Conservation (phyloP, 2,888 invertebrate species). For the Sthenelais limicola region DNA sequence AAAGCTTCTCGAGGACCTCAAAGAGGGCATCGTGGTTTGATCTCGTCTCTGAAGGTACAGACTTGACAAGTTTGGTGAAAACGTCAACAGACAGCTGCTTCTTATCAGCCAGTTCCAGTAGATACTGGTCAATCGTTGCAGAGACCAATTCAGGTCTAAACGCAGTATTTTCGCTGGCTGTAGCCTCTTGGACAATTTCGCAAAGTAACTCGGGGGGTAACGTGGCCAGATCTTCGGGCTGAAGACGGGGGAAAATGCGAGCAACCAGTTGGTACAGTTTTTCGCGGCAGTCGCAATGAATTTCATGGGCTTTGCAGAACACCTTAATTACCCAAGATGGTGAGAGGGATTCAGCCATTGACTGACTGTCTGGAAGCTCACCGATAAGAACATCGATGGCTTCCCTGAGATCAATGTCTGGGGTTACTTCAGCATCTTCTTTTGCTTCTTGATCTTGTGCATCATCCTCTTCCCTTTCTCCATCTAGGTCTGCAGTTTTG, state of each 20-base stretch:
- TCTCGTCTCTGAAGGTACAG: slow-evolving; percentile 61
- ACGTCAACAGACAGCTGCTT: slow-evolving; percentile 65
- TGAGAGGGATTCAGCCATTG: slow-evolving; percentile 38
- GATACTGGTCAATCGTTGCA: slow-evolving; percentile 63
- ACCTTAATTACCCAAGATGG: slow-evolving; percentile 46
- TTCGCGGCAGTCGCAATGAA: slow-evolving; percentile 55
- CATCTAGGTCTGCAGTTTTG: background rate
- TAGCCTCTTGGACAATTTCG: slow-evolving; percentile 51
- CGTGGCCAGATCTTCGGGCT: slow-evolving; percentile 57
- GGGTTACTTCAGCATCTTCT: slow-evolving; percentile 37
- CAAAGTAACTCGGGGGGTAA: slow-evolving; percentile 64
- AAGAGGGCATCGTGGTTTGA: slow-evolving; percentile 64
- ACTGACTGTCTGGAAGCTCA: slow-evolving; percentile 62
- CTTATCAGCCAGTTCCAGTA: slow-evolving; percentile 63
- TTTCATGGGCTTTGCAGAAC: slow-evolving; percentile 37
- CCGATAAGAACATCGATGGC: slow-evolving; percentile 60
- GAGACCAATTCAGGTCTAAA: slow-evolving; percentile 39
- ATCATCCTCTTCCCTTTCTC: slow-evolving; percentile 8
- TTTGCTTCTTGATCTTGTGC: background rate
- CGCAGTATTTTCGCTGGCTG: slow-evolving; percentile 6
- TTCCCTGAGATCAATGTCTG: slow-evolving; percentile 51
- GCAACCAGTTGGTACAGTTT: slow-evolving; percentile 60
- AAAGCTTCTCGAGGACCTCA: slow-evolving; percentile 62
- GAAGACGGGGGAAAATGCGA: slow-evolving; percentile 52
- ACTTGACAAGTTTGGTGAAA: slow-evolving; percentile 63